phyloP scores from a whole-genome alignment of 2,113 vertebrate genomes.

The Rattus norvegicus region GRCr8 NC_086036.1:54095501-54096000 shows the following conservation, averaged over 20 bases:
- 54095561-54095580: constrained; percentile 68
- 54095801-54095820: constrained; percentile 17
- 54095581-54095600: constrained; percentile 20
- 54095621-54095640: constrained; percentile 35
- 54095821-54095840: neutral
- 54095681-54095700: neutral
- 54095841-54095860: constrained; percentile 33
- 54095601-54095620: constrained; percentile 40
- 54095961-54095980: constrained; percentile 33
- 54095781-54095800: neutral
- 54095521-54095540: neutral
- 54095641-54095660: neutral
- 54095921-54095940: constrained; percentile 24
- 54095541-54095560: constrained; percentile 6
- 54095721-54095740: neutral
- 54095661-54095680: neutral
- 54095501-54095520: constrained; percentile 26
- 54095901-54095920: constrained; percentile 40
- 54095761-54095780: neutral
- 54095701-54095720: neutral
- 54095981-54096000: neutral
- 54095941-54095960: constrained; percentile 50
- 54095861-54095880: constrained; percentile 25
- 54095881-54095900: constrained; percentile 27
- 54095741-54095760: neutral